Conservation (phyloP, 2,888 invertebrate species). For the Hipparchia semele region DNA sequence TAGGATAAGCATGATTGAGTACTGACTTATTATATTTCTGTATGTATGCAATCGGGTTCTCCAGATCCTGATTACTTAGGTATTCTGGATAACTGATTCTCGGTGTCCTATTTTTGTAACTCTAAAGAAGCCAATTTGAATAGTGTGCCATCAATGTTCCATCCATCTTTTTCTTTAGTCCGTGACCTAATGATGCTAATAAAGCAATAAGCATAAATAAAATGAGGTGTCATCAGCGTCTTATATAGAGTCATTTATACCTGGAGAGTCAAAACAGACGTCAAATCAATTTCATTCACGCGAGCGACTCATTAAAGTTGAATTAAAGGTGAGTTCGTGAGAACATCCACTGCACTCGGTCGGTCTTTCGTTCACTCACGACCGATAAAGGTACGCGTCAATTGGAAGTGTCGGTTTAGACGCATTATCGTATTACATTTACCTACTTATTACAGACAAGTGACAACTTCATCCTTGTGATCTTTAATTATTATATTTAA, state of each 20-base stretch:
- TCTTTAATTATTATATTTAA: too few relatives aligned
- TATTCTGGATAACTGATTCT: too few relatives aligned
- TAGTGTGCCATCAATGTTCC: not conserved
- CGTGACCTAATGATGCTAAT: conserved; percentile 31
- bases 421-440: not conserved
- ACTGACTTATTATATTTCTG: too few relatives aligned
- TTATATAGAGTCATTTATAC: conserved; percentile 40
- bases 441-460: too few relatives aligned
- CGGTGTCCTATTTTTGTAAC: too few relatives aligned
- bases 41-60: too few relatives aligned
- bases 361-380: conserved; percentile 61
- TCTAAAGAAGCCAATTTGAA: too few relatives aligned
- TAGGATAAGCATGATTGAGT: too few relatives aligned
- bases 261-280: conserved; percentile 66
- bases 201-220: conserved; percentile 44
- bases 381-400: conserved; percentile 46
- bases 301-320: conserved; percentile 77
- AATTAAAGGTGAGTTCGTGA: conserved; percentile 78
- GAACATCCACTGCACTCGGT: conserved; percentile 56
- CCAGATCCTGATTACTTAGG: too few relatives aligned
- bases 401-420: not conserved
- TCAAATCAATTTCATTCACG: conserved; percentile 82
- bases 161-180: conserved; percentile 2
- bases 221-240: conserved; percentile 46
- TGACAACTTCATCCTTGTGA: too few relatives aligned